These are phyloP conservation scores for Drosophila navojoa DNA, from an alignment of 1,140 invertebrate species.

Conservation along the genomic window DNA sequence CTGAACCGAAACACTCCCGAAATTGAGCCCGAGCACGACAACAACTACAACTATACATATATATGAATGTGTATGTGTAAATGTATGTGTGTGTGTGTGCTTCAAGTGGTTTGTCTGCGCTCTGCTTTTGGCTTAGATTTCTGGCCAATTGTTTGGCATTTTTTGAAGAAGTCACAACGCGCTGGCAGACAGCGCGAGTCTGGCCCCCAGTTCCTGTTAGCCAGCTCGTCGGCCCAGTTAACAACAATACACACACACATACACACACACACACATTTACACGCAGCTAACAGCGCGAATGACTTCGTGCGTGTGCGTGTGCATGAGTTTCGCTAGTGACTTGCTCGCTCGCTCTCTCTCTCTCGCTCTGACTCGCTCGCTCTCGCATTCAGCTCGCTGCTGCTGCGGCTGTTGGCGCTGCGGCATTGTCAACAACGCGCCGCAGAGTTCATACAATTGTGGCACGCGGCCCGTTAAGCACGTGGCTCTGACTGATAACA, in stretches of 20 bases:
- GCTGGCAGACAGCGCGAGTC: conserved; percentile 47
- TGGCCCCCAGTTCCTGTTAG: conserved; percentile 32
- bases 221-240: conserved; percentile 69
- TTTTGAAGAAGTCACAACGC: conserved; percentile 56
- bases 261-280: background rate
- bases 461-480: conserved; percentile 80
- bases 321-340: conserved; percentile 6
- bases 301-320: conserved; percentile 40
- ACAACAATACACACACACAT: conserved; percentile 22
- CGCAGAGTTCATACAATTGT: conserved; percentile 78
- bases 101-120: conserved; percentile 69
- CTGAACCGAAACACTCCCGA: conserved; percentile 76
- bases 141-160: conserved; percentile 72
- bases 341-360: conserved; percentile 9
- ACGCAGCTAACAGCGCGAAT: conserved; percentile 21
- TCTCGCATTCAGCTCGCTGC: conserved; percentile 19
- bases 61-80: conserved; percentile 27
- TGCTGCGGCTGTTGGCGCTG: conserved; percentile 56
- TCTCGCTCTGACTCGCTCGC: conserved; percentile 2
- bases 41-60: conserved; percentile 34
- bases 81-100: conserved; percentile 55
- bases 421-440: conserved; percentile 74
- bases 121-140: conserved; percentile 66
- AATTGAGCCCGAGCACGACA: conserved; percentile 63
- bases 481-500: conserved; percentile 77